Evolutionary conservation across 1,140 invertebrate genomes (phyloP), one percentile per base, ranked within the genome.

Genomic region (Zaprionus tsacasi): DNA sequence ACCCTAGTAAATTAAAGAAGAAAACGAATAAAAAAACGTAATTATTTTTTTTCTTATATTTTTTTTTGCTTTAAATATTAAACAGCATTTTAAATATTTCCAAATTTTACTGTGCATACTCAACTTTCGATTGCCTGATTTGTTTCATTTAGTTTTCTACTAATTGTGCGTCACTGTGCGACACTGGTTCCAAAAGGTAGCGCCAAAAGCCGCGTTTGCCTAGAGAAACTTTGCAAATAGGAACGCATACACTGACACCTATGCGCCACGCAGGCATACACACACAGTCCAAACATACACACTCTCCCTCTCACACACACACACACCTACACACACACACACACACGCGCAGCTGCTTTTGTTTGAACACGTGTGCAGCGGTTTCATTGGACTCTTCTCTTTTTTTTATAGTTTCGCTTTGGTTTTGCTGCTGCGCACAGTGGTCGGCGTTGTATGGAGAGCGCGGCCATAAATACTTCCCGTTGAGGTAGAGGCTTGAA

Each of bases 151-250:
- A 33, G 2, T 35, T 35, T 35, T 35, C 6, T 35, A 2, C 33
- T 1, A 0, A 7, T 10, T 7, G 10, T 8, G 25, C 13, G 10
- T 33, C 61, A 64, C 61, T 64, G 61, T 64, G 33, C 25, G 13
- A 6, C 40, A 43, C 40, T 35, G 33, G 55, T 2, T 10, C 15
- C 56, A 3, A 58, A 45, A 43, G n/a, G 40, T 25, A 48, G 59
- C 27, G 57, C 54, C 70, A 86, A 70, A 78, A 63, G 70, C 68
- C 72, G 64, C 65, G 61, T 79, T 70, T 76, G 57, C 79, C 57
- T 48, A 86, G 72, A 79, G 68, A 86, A 76, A 79, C 69, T 79
- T 72, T 78, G 69, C 79, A 82, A 82, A 82, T 79, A 76, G 61
- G 48, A 59, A 58, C 52, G 54, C 67, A 66, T n/a, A 66, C 57